Percentiles rank a stretch among this genome's conserved stretches.
Evolutionary conservation across 2,113 vertebrate species (phyloP).

Genomic region (Indicator maculatus): DNA sequence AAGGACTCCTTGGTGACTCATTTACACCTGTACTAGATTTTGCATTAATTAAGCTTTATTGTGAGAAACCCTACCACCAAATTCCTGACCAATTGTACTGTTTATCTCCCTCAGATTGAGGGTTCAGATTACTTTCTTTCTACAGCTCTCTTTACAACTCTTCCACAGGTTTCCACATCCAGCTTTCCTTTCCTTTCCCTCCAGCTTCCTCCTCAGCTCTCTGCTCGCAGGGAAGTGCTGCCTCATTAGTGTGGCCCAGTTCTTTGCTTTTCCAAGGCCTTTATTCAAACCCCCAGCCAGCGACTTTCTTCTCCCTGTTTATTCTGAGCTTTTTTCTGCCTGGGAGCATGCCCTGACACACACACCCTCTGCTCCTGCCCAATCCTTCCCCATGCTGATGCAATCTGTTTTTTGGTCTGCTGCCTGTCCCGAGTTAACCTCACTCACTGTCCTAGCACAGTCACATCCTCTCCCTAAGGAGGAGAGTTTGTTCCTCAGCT

Average conservation of each 20-base stretch:
- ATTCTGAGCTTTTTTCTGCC: conserved; percentile 32
- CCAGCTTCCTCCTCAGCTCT: neutral
- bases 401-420: conserved; percentile 42
- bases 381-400: conserved; percentile 44
- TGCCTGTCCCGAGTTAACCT: conserved; percentile 62
- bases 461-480: neutral
- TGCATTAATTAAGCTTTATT: neutral
- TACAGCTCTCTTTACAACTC: neutral
- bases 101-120: neutral
- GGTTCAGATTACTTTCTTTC: conserved; percentile 21
- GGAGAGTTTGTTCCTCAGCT: neutral
- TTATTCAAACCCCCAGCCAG: neutral
- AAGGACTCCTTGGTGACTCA: neutral
- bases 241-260: conserved; percentile 2
- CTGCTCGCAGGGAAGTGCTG: neutral
- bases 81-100: neutral
- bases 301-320: conserved; percentile 27
- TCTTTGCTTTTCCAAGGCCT: neutral
- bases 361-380: conserved; percentile 41
- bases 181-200: neutral
- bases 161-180: neutral
- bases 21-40: neutral
- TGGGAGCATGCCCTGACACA: conserved; percentile 9
- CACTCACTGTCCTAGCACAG: neutral
- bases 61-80: neutral